Percentiles rank a stretch among this genome's conserved stretches.
Evolutionary conservation across 2,888 invertebrate species (phyloP).

Genomic region (Drosophila algonquin): DNA sequence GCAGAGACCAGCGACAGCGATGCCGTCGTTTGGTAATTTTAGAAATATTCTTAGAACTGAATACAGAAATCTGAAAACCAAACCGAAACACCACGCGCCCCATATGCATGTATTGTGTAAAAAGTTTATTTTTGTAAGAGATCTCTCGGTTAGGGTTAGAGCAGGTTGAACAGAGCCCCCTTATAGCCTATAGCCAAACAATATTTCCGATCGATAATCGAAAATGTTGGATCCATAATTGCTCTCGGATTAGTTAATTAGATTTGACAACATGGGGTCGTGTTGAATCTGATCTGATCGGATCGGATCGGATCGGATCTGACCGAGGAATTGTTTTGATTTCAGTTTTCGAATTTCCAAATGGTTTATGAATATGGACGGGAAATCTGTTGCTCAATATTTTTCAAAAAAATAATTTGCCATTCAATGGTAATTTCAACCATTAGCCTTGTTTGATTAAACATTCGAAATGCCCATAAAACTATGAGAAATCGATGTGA

Average conservation of each 20-base stretch:
- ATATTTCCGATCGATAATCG: constrained; percentile 59
- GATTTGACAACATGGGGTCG: constrained; percentile 65
- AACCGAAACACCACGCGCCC: constrained; percentile 67
- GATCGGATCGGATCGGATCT: constrained; percentile 9
- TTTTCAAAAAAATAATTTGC: constrained; percentile 31
- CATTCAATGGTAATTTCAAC: constrained; percentile 54
- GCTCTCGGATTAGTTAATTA: constrained; percentile 51
- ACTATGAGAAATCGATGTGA: constrained; percentile 53
- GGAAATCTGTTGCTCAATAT: constrained; percentile 56
- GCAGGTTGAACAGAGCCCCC: constrained; percentile 14
- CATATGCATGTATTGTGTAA: constrained; percentile 75
- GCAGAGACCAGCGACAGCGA: not conserved
- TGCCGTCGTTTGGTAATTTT: constrained; percentile 65
- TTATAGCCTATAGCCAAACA: constrained; percentile 27
- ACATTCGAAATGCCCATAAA: constrained; percentile 58
- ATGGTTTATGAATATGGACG: constrained; percentile 32
- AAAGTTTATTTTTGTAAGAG: constrained; percentile 74
- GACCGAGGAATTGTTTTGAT: constrained; percentile 14
- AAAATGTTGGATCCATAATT: constrained; percentile 21
- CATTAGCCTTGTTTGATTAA: constrained; percentile 53
- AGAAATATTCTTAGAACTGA: constrained; percentile 69
- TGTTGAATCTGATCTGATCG: no score
- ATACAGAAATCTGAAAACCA: constrained; percentile 53
- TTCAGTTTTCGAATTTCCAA: constrained; percentile 47
- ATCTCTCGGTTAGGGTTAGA: constrained; percentile 34